Conservation (phyloP, 2,113 vertebrate genomes). For the Orientallactaga bullata region DNA sequence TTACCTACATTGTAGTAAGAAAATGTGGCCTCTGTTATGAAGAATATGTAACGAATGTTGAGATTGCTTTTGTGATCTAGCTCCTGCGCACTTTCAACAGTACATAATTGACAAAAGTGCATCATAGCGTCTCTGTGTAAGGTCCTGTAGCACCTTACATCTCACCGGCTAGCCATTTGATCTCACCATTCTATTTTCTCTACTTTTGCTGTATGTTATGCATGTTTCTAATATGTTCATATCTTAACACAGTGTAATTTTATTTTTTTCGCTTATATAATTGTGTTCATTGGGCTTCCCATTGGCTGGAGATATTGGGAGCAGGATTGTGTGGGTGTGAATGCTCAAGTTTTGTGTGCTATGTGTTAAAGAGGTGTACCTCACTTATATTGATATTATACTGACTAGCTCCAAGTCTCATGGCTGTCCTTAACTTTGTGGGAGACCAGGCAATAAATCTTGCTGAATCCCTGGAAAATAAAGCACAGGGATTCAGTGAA, state of each 20-base stretch:
- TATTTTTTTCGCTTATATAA: background rate
- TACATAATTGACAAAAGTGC: background rate
- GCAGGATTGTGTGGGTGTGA: too few species aligned
- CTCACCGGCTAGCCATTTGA: background rate
- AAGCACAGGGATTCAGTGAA: background rate
- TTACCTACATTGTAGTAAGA: background rate
- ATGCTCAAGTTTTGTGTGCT: background rate
- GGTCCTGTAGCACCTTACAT: background rate
- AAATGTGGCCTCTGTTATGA: background rate
- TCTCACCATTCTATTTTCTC: background rate
- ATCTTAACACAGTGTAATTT: background rate
- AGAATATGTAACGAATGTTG: background rate
- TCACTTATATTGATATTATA: background rate
- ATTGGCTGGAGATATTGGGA: background rate
- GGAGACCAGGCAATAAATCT: background rate
- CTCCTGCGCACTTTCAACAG: background rate
- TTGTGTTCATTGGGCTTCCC: background rate
- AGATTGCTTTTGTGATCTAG: background rate
- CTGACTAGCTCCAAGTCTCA: background rate
- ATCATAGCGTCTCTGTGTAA: background rate
- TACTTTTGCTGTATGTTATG: background rate
- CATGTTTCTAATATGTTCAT: background rate
- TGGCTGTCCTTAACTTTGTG: background rate
- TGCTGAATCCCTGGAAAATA: background rate
- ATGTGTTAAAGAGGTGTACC: background rate